Base-by-base conservation (phyloP, 2,113 vertebrate species). In the Lophotis ruficrista region DNA sequence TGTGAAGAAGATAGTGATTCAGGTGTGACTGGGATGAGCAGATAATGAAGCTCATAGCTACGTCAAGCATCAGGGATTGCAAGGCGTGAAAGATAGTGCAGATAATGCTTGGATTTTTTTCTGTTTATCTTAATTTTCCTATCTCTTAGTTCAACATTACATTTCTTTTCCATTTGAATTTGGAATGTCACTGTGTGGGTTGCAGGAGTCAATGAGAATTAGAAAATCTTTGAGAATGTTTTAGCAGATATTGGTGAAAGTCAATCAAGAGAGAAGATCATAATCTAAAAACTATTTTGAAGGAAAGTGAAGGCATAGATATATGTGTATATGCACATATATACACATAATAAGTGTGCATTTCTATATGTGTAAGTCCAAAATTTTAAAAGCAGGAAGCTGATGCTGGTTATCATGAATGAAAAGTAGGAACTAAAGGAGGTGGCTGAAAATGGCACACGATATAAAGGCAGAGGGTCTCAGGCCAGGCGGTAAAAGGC, bases 271-370 rank as follows among this genome's bases (percentile, higher is more conserved):
- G 10, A 57, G 17, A 87, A 75, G 9, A 35, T 82, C 1, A 12
- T 70, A 58, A 41, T 58, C 85, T 14, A 6, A 51, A 56, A 73
- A 22, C 3, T 83, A 5, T 8, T 41, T 80, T 12, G 25, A 68
- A 60, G 23, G 23, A 58, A 47, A 56, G 10, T 30, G 62, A 69
- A 69, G n/a, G 24, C 60, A n/a, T n/a, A 66, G 17, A 1, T 53
- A 12, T n/a, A n/a, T n/a, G n/a, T 43, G 14, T 57, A 12, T 48
- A 9, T 0, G 1, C 8, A n/a, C 10, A 31, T 10, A 15, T 25
- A 27, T 7, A 20, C 21, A 20, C 12, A 41, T 20, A 37, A 10
- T 21, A 71, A 38, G 31, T 6, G 3, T 56, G 7, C 6, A 22
- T 83, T 71, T 90, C 4, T 61, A 2, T 14, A 3, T n/a, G 7